Percentiles rank a stretch among this genome's conserved stretches.
Conservation (phyloP, 2,113 vertebrate genomes). For the Centrocercus urophasianus region DNA sequence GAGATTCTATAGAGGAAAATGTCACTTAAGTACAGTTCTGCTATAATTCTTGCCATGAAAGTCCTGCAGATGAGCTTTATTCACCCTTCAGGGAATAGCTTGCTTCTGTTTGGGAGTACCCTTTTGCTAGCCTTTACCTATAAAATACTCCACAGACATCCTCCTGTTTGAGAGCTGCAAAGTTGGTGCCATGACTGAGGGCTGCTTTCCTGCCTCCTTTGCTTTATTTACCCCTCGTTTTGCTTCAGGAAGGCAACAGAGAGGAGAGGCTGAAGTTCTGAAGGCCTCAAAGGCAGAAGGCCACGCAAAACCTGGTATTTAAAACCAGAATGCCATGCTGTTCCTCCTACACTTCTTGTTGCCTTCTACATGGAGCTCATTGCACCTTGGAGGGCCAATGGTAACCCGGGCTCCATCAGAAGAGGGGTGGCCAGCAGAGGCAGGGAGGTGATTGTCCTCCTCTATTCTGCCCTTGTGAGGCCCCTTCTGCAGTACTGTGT, state of each 20-base stretch:
- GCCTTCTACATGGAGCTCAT: too few species aligned
- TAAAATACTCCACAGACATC: background rate
- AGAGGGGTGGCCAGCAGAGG: too few species aligned
- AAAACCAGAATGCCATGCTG: too few species aligned
- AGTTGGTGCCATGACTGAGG: accelerated
- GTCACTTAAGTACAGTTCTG: background rate
- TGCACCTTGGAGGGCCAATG: too few species aligned
- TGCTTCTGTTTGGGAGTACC: background rate
- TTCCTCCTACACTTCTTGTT: too few species aligned
- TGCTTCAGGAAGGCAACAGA: background rate
- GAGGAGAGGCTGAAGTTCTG: background rate
- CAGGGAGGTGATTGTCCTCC: too few species aligned
- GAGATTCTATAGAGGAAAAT: background rate
- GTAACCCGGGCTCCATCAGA: too few species aligned
- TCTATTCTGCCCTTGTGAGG: too few species aligned
- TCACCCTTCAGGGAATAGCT: background rate
- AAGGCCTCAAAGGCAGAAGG: too few species aligned
- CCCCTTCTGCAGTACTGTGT: too few species aligned
- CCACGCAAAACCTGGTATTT: too few species aligned
- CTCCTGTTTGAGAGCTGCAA: background rate
- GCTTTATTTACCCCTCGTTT: accelerated
- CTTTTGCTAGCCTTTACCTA: background rate
- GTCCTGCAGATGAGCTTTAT: background rate
- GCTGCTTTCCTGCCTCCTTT: background rate
- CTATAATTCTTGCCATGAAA: background rate